Evolutionary conservation across 1,140 invertebrate species (phyloP).

Genomic region (Zophobas atratus): DNA sequence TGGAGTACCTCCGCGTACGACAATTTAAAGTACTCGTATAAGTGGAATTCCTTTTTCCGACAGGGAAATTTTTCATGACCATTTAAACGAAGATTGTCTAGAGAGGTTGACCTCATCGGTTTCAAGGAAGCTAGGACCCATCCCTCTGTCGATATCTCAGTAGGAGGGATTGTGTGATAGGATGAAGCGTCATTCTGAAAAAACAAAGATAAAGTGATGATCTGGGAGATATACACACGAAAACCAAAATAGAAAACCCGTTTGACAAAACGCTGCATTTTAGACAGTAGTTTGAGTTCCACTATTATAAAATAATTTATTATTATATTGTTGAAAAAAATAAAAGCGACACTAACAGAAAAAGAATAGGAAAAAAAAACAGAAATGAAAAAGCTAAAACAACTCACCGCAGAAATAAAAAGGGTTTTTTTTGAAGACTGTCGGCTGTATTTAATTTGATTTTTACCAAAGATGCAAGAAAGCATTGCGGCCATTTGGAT

Average conservation of each 20-base stretch:
- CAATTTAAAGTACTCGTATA: conserved; percentile 91
- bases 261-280: background rate
- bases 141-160: conserved; percentile 85
- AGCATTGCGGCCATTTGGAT: conserved; percentile 95
- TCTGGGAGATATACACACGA: background rate
- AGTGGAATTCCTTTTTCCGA: conserved; percentile 61
- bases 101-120: conserved; percentile 80
- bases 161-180: conserved; percentile 92
- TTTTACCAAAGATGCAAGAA: conserved; percentile 85
- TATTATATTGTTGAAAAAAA: no score
- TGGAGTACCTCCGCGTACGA: conserved; percentile 93
- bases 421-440: conserved; percentile 64
- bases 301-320: no score
- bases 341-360: background rate
- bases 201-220: background rate
- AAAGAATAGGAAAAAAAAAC: conserved; percentile 14
- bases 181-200: conserved; percentile 79
- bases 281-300: no score
- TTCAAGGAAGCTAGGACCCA: conserved; percentile 76
- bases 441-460: conserved; percentile 59
- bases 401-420: conserved; percentile 66
- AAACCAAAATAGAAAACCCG: conserved; percentile 2
- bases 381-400: conserved; percentile 17
- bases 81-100: conserved; percentile 78
- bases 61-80: conserved; percentile 44